Base-by-base conservation (phyloP, 1,140 invertebrate genomes). In the Episyrphus balteatus region DNA sequence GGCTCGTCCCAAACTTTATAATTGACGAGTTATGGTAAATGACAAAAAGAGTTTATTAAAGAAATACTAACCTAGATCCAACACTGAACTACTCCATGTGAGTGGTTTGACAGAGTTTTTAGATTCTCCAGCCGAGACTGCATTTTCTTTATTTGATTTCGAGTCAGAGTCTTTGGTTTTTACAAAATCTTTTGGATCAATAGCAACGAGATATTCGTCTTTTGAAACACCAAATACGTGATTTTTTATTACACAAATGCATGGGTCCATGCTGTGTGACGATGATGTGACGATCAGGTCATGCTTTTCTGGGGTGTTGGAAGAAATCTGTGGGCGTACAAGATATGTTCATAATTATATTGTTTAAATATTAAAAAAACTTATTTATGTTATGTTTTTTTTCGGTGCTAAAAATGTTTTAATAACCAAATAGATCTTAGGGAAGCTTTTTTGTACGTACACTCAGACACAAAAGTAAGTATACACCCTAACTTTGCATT, bases 1-100 rank as follows among this genome's bases (percentile, higher is more conserved):
- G 93, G 93, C 58, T 88, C 82, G 70, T 96, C 89, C 79, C 92
- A 88, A 13, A 82, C 89, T 90, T 59, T 52, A 75, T 74, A 60
- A 50, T n/a, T 10, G n/a, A 1, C 13, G 3, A 33, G 17, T 13
- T 12, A 6, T 8, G 15, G 11, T 31, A 33, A 19, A 12, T 3
- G 15, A 19, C 34, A n/a, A 11, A 13, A 18, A 18, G 12, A 17
- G 7, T 19, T 14, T 3, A 2, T 12, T 3, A 15, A 3, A 37
- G 13, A 21, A 18, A 40, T 26, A 48, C 13, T 46, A 49, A 66
- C 63, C 56, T 21, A 68, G 46, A 19, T 51, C 58, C 11, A 59
- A 40, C 0, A 68, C 36, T 1, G 61, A 51, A 21, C 58, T 61
- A 19, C 54, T 49, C 65, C 65, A 68, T 6, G 42, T 45, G 11